Percentiles rank a stretch among this genome's conserved stretches.
Evolutionary conservation across 2,888 invertebrate genomes (phyloP).

Genomic region (Saturnia pavonia): DNA sequence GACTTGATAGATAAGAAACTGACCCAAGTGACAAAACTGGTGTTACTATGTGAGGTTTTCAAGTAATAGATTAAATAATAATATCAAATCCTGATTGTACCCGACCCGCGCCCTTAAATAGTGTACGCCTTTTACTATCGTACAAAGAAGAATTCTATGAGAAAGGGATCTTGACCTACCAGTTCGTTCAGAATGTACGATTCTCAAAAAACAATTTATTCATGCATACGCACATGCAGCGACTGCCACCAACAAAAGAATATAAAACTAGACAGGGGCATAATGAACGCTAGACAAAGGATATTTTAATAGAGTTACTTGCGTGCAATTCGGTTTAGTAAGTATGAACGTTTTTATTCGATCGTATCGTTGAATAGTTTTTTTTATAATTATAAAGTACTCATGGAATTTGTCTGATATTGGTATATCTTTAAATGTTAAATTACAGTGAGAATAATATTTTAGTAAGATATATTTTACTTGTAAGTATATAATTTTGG

Average conservation of each 20-base stretch:
- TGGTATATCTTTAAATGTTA: neutral
- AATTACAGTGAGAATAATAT: neutral
- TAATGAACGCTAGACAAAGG: slow-evolving; percentile 79
- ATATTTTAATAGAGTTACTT: slow-evolving; percentile 77
- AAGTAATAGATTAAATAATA: slow-evolving; percentile 56
- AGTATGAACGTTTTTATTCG: slow-evolving; percentile 46
- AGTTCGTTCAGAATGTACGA: slow-evolving; percentile 74
- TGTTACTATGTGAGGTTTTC: slow-evolving; percentile 5
- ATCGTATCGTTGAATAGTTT: slow-evolving; percentile 49
- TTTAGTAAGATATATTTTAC: neutral
- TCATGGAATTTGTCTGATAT: slow-evolving; percentile 1
- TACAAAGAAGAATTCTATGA: slow-evolving; percentile 78
- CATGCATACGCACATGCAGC: slow-evolving; percentile 78
- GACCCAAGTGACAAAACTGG: neutral
- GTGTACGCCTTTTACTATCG: slow-evolving; percentile 75
- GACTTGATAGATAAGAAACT: neutral
- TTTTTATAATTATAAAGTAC: slow-evolving; percentile 21
- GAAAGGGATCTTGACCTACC: slow-evolving; percentile 81
- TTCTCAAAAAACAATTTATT: slow-evolving; percentile 79
- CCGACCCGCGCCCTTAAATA: slow-evolving; percentile 74
- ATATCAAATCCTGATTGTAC: slow-evolving; percentile 58
- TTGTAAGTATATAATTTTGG: neutral
- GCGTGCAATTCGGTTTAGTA: slow-evolving; percentile 69
- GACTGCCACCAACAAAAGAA: slow-evolving; percentile 74
- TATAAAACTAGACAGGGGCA: slow-evolving; percentile 79